phyloP scores from a whole-genome alignment of 2,888 invertebrate genomes.

The Troides aeacus region DNA sequence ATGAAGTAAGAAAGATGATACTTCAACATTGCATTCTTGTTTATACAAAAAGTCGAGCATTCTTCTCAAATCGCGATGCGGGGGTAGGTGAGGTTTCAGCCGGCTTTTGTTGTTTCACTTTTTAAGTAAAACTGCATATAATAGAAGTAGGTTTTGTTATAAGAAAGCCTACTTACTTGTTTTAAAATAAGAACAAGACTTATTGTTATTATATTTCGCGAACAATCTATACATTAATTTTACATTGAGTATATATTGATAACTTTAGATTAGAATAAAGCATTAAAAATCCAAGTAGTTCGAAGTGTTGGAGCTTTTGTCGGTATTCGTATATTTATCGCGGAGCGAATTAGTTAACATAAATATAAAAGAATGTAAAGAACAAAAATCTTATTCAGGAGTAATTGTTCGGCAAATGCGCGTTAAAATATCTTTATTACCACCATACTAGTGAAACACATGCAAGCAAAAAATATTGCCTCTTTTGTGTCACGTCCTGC shows the following conservation, averaged over 20 bases:
- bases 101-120: conserved; percentile 57
- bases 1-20: conserved; percentile 67
- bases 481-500: conserved; percentile 27
- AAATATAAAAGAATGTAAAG: not conserved
- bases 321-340: not conserved
- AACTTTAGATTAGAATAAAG: no score
- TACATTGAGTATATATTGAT: no score
- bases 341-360: not conserved
- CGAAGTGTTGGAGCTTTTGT: no score
- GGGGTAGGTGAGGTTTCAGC: conserved; percentile 62
- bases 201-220: no score
- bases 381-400: not conserved
- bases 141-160: not conserved
- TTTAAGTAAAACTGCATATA: conserved; percentile 2
- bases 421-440: conserved; percentile 17
- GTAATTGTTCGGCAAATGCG: conserved; percentile 2
- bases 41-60: conserved; percentile 62
- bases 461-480: conserved; percentile 20
- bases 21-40: conserved; percentile 58
- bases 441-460: conserved; percentile 13
- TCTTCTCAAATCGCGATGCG: conserved; percentile 56
- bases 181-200: no score
- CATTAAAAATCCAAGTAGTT: no score
- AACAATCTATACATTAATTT: no score
- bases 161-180: not conserved